Conservation (phyloP, 2,797 vertebrate species). For the Synaphobranchus kaupii region DNA sequence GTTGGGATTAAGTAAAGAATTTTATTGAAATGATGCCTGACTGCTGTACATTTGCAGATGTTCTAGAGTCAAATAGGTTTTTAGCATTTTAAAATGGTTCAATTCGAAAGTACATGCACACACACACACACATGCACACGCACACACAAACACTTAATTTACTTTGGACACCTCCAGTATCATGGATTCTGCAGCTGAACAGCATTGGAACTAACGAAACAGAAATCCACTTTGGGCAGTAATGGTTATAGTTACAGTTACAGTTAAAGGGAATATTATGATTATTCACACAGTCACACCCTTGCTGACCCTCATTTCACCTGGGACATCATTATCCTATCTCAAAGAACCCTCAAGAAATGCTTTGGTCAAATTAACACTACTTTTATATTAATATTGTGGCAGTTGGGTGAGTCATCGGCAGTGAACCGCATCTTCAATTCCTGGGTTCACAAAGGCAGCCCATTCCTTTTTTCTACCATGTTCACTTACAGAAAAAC, state of each 20-base stretch:
- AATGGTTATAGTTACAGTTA: slow-evolving; percentile 42
- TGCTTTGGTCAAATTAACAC: slow-evolving; percentile 61
- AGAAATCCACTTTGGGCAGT: background rate
- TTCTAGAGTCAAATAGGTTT: too few relatives aligned
- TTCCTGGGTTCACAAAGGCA: background rate
- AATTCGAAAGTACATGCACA: background rate
- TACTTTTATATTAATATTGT: slow-evolving; percentile 54
- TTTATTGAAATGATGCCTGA: too few relatives aligned
- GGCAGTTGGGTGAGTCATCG: slow-evolving; percentile 28
- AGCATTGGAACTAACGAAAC: background rate
- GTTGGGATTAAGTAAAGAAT: too few relatives aligned
- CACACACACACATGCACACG: background rate
- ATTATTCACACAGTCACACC: slow-evolving; percentile 55
- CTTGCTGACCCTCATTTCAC: slow-evolving; percentile 6
- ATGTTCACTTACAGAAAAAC: background rate
- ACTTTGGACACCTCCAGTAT: background rate
- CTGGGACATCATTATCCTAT: slow-evolving; percentile 22
- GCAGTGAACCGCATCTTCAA: background rate
- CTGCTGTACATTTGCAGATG: too few relatives aligned
- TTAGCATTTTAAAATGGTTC: too few relatives aligned
- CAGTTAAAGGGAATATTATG: slow-evolving; percentile 64
- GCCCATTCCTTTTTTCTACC: background rate
- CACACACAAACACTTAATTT: background rate
- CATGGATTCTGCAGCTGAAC: background rate
- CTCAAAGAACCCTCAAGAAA: slow-evolving; percentile 10